phyloP scores from a whole-genome alignment of 2,113 vertebrate genomes.

The Neotoma lepida region DNA sequence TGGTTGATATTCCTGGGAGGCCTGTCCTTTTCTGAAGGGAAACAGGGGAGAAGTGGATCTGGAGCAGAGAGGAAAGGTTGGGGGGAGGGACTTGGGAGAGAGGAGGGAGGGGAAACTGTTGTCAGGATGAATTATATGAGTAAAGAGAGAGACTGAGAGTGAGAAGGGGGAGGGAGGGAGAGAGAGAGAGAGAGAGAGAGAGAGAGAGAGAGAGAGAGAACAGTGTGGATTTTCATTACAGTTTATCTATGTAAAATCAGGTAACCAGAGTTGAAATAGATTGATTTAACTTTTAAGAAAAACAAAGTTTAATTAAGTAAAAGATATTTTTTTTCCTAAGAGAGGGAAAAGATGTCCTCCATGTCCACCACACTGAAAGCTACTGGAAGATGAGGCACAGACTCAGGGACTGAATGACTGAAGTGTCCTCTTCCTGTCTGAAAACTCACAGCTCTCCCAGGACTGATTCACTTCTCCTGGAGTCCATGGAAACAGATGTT shows the following conservation, averaged over 20 bases:
- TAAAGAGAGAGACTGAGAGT: too few species aligned
- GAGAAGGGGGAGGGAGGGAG: too few species aligned
- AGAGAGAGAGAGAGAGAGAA: too few species aligned
- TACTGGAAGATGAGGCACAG: neutral
- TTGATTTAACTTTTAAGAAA: conserved; percentile 26
- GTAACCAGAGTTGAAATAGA: neutral
- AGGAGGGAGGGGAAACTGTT: too few species aligned
- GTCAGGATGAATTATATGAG: too few species aligned
- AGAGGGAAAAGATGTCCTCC: neutral
- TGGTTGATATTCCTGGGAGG: too few species aligned
- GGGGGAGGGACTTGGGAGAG: too few species aligned
- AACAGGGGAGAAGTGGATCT: too few species aligned
- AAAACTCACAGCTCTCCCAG: neutral
- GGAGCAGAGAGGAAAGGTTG: too few species aligned
- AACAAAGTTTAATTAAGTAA: neutral
- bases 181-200: too few species aligned
- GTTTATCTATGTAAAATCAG: neutral
- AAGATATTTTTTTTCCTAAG: neutral
- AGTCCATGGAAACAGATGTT: neutral
- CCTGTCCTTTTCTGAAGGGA: too few species aligned
- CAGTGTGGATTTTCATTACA: conserved; percentile 20
- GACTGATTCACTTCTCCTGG: conserved; percentile 6
- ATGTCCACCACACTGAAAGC: neutral
- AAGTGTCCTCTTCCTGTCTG: neutral
- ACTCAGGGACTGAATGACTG: conserved; percentile 1